These are phyloP conservation scores for Pseudococcus jackbeardsleyi DNA, from an alignment of 2,888 invertebrate genomes.

Conservation along the genomic window DNA sequence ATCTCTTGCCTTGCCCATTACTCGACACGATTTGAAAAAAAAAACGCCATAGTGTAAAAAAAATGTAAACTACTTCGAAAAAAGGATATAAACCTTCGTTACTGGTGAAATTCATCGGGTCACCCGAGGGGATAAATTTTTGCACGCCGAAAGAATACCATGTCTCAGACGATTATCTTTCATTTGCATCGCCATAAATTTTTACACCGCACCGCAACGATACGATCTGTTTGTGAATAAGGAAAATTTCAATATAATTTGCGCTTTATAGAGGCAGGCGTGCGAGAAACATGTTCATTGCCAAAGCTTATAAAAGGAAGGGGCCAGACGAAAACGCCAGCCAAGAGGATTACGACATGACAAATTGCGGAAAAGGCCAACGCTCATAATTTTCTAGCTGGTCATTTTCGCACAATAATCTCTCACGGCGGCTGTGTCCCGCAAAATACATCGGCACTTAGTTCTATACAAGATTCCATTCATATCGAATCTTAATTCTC, in stretches of 20 bases:
- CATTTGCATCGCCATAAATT: slow-evolving; percentile 38
- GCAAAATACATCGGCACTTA: slow-evolving; percentile 4
- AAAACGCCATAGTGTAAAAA: not conserved
- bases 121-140: not conserved
- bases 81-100: slow-evolving; percentile 27
- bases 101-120: not conserved
- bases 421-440: not conserved
- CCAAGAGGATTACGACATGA: slow-evolving; percentile 28
- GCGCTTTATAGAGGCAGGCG: slow-evolving; percentile 2
- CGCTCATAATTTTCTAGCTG: slow-evolving; percentile 30
- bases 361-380: slow-evolving; percentile 34
- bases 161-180: slow-evolving; percentile 33
- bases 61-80: not conserved
- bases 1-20: not conserved
- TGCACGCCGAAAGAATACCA: slow-evolving; percentile 15
- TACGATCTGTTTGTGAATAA: slow-evolving; percentile 33
- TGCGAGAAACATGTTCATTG: slow-evolving; percentile 17
- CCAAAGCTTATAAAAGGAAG: not conserved
- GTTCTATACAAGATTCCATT: not conserved
- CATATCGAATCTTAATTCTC: slow-evolving; percentile 24
- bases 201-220: slow-evolving; percentile 35
- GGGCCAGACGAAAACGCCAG: not conserved
- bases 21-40: too few relatives aligned
- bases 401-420: slow-evolving; percentile 32
- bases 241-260: slow-evolving; percentile 35